Evolutionary conservation across 2,113 vertebrate genomes (phyloP), one percentile per base, ranked within the genome.

Genomic region (Engraulis encrasicolus): DNA sequence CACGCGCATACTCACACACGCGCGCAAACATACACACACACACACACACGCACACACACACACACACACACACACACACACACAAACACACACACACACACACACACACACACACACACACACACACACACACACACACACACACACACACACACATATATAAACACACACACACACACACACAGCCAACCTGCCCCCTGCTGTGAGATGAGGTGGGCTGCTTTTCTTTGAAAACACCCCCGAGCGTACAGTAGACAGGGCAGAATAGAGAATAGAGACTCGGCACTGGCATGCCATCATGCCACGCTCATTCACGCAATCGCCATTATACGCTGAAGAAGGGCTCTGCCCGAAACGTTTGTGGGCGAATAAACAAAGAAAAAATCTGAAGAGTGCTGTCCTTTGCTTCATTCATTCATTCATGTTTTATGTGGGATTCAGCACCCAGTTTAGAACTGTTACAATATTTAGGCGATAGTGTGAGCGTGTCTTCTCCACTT

Each of bases 21-120:
- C 36, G 58, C 45, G 49, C 66, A 78, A n/a, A n/a, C 31, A 31
- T 38, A 58, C n/a, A 80, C 66, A 80, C 80, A 85, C 36, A 78
- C 45, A 58, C 66, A 78, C 37, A 58, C 66, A 85, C 52, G 0
- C 79, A 66, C 40, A 66, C 54, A 31, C 52, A 78, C 15, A 84
- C 27, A 54, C 50, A 74, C 18, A 23, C 34, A 45, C 37, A 37
- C 27, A 50, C 78, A 23, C 20, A 85, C 50, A 78, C 45, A 58
- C 31, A 31, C 27, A 74, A 12, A 74, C 20, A 50, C 78, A 80
- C 40, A 80, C 52, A 85, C 71, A 40, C 31, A 48, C 6, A 19
- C 34, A 45, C 31, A 31, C 49, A 58, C n/a, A 58, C 66, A 78
- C 27, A 58, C 48, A 85, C 52, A 1, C 79, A 66, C 40, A 66